Base-by-base conservation (phyloP, 2,113 vertebrate species). In the Pseudorhombus dupliciocellatus region DNA sequence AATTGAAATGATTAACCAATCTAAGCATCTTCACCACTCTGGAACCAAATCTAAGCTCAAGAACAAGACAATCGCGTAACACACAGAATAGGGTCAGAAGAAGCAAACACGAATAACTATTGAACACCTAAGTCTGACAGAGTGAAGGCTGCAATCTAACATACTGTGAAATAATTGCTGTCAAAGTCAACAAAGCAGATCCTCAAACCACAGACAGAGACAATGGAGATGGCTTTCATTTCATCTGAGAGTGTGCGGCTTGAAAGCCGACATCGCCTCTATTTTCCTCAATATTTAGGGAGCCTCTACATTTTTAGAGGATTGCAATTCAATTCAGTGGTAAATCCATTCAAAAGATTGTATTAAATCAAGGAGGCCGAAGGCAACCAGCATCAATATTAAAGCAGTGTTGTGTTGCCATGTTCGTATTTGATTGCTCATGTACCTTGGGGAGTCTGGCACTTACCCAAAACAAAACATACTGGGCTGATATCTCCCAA, bases 401-500 rank as follows among this genome's bases (percentile, higher is more conserved):
- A 67, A 55, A 73, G 73, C 61, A 60, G 68, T 34, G 48, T 56
- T 69, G 71, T 72, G 67, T 61, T 74, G 26, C 55, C 50, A 51
- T 77, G 67, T 79, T 85, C 55, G 58, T 70, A 78, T 85, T 75
- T 83, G 72, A 84, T 84, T 76, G 80, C 52, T 30, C 40, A 42
- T 37, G 48, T 52, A 61, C 82, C 76, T 80, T 61, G 0, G 73
- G 84, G 73, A 80, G 75, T 60, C 76, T 80, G 80, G 56, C 74
- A 64, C 78, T 79, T 75, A 69, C 31, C 57, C 72, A 79, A 84
- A 82, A 80, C 80, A 80, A 81, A 83, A 81, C 74, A 77, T 16
- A 60, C 50, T 53, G 52, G 5, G 59, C 64, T 81, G 60, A 75
- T 58, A 79, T 82, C 68, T 70, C 63, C 61, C 63, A 0, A 85